phyloP scores from a whole-genome alignment of 2,113 vertebrate genomes.

The Catharus fuscescens region DNA sequence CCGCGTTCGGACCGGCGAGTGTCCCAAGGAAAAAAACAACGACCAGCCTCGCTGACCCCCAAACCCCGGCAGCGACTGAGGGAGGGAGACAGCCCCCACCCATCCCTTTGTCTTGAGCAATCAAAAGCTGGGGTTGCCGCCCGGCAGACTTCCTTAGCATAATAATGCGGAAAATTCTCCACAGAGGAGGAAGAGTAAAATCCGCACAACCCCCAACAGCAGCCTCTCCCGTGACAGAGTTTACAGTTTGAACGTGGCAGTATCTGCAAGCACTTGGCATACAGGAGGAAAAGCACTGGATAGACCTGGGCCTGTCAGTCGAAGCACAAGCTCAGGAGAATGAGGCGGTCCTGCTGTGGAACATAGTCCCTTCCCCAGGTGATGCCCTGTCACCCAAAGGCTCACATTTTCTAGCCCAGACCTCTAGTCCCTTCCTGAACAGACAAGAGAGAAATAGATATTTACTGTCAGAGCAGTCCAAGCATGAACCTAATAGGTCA shows the following conservation, averaged over 20 bases:
- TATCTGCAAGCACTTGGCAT: neutral
- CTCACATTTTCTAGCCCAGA: neutral
- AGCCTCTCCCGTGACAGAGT: neutral
- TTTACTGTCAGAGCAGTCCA: neutral
- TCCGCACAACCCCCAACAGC: no score
- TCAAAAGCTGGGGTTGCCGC: no score
- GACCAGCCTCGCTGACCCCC: no score
- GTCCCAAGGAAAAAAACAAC: no score
- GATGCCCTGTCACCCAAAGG: neutral
- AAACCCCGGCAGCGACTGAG: no score
- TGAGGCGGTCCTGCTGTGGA: neutral
- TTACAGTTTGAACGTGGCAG: neutral
- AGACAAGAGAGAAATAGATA: neutral
- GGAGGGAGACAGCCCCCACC: no score
- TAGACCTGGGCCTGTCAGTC: neutral
- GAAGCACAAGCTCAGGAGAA: neutral
- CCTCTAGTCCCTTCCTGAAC: neutral
- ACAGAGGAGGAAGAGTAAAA: no score
- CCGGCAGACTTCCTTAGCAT: no score
- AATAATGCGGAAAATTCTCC: no score
- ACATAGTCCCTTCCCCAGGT: neutral
- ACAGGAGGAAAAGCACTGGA: neutral
- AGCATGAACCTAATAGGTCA: neutral
- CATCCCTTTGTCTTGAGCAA: no score
- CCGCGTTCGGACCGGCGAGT: no score